Evolutionary conservation across 2,888 invertebrate genomes (phyloP), one percentile per base, ranked within the genome.

Genomic region (Myopa testacea): DNA sequence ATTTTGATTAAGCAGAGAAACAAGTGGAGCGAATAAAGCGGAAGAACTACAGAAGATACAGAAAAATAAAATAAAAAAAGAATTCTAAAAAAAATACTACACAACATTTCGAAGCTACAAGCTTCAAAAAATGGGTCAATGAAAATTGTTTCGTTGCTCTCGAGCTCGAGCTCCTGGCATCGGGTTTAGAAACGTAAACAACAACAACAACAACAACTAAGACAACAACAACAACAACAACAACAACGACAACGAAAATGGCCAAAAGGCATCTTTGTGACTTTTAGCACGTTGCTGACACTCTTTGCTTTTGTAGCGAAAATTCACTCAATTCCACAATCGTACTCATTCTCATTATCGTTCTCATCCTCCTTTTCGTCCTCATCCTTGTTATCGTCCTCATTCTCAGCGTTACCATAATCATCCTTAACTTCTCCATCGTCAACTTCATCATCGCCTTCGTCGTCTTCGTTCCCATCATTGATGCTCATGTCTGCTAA

Each of bases 381-480:
- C 14, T 14, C 67, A 34, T 63, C 19, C 7, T 34, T 34, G 12
- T 7, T 6, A 19, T 5, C 19, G n/a, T 6, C 5, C 4, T 4
- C 40, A 40, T 10, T 14, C 10, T n/a, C 5, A 16, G 34, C 63
- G 34, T 34, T 26, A n/a, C 34, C 26, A 63, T 63, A 6, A 19
- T 19, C 8, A 40, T 38, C 62, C 60, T 70, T 34, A 52, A 19
- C 52, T 50, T 14, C 68, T 12, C 38, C 14, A 68, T 40, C 68
- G 10, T 40, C n/a, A 68, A 7, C 7, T 2, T 16, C 37, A 60
- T 70, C 70, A 60, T 62, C 78, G 71, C 75, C 78, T 79, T 78
- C 80, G 78, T 79, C 80, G 76, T 73, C 74, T 19, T 78, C 79
- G 77, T 80, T 79, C 75, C 79, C 80, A 79, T 80, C 77, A 78